Evolutionary conservation across 1,140 invertebrate species (phyloP).

Genomic region (Drosophila subobscura): DNA sequence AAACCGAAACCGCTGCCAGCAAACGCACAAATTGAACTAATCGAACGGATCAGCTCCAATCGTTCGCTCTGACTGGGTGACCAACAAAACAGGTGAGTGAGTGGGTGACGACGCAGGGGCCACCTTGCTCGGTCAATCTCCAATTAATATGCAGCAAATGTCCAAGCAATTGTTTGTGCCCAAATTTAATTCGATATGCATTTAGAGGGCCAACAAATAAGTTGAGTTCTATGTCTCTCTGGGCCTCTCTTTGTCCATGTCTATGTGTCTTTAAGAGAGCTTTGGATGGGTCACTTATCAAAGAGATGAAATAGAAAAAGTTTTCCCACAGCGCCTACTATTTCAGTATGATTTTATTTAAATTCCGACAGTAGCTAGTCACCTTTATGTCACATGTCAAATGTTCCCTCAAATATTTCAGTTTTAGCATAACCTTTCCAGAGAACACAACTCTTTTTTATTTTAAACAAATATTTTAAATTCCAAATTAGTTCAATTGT

Average conservation of each 20-base stretch:
- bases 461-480: background rate
- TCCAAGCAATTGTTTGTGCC: constrained; percentile 49
- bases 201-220: constrained; percentile 5
- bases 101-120: constrained; percentile 29
- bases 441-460: background rate
- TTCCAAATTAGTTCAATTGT: constrained; percentile 3
- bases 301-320: too few species aligned
- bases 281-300: too few species aligned
- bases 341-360: too few species aligned
- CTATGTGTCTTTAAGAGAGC: background rate
- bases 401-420: too few species aligned
- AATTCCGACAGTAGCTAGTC: too few species aligned
- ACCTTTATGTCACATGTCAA: too few species aligned
- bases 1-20: constrained; percentile 48
- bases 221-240: constrained; percentile 9
- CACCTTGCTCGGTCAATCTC: constrained; percentile 32
- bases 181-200: constrained; percentile 49
- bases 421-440: too few species aligned
- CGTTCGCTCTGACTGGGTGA: constrained; percentile 1
- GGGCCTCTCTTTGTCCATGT: background rate
- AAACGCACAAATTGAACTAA: constrained; percentile 53
- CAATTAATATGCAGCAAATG: constrained; percentile 66
- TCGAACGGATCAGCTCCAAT: background rate
- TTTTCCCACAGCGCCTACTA: too few species aligned
- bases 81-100: constrained; percentile 23